phyloP scores from a whole-genome alignment of 2,797 vertebrate species.

The Lagothrix lagotricha region DNA sequence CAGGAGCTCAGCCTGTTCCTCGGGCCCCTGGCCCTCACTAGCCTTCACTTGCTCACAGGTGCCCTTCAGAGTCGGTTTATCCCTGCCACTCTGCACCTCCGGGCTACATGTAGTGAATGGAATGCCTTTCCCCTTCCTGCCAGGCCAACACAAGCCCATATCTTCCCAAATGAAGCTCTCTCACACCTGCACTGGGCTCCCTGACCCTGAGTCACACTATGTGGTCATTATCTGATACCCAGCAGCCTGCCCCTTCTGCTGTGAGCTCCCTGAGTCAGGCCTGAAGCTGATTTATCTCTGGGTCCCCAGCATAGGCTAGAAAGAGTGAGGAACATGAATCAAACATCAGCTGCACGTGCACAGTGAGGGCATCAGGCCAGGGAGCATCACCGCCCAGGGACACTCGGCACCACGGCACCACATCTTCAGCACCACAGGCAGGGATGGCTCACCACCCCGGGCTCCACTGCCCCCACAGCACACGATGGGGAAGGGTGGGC shows the following conservation, averaged over 20 bases:
- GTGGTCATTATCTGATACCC: not conserved
- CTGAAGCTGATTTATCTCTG: not conserved
- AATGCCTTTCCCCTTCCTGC: not conserved
- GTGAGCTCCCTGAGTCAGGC: not conserved
- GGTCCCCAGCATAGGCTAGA: not conserved
- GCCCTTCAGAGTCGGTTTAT: not conserved
- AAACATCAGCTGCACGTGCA: rapidly evolving
- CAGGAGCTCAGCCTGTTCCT: not conserved
- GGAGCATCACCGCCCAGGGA: not conserved
- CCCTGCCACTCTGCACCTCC: not conserved
- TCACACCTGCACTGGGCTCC: not conserved
- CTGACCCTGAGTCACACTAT: not conserved
- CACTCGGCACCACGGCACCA: rapidly evolving
- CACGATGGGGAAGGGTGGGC: not conserved
- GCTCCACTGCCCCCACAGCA: not conserved
- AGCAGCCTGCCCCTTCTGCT: not conserved
- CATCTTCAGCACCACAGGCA: not conserved
- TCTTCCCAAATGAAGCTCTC: not conserved
- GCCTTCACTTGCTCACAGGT: not conserved
- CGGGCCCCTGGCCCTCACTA: not conserved
- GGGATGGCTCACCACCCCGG: not conserved
- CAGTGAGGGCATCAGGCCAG: not conserved
- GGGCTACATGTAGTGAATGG: not conserved
- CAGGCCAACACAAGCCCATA: not conserved
- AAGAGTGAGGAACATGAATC: not conserved